A percentile compares a stretch with the other conserved stretches of the same genome.
Evolutionary conservation across 2,113 vertebrate species (phyloP).

Genomic region (Corythornis madagascariensis): DNA sequence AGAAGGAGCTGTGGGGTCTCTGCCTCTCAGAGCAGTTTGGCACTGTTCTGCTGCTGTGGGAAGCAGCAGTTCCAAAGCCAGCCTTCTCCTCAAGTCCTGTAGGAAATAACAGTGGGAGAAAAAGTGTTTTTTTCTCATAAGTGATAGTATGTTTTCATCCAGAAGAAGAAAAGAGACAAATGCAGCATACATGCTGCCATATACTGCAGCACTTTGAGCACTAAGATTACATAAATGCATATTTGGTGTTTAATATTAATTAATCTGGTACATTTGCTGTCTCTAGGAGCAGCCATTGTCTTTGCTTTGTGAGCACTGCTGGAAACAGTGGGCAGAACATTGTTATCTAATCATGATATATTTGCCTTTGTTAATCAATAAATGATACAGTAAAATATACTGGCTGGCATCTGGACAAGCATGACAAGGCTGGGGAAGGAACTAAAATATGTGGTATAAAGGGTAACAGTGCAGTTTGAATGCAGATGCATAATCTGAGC

Average conservation of each 20-base stretch:
- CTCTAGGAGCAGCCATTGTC: not conserved
- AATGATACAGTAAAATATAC: not conserved
- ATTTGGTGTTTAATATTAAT: not conserved
- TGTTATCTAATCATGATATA: not conserved
- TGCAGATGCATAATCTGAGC: not conserved
- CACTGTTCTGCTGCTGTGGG: not conserved
- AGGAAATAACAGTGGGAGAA: not conserved
- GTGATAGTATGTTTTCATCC: not conserved
- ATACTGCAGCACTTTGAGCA: not conserved
- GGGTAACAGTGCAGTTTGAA: not conserved
- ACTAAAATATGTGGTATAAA: not conserved
- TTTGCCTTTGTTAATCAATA: not conserved
- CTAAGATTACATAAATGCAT: not conserved
- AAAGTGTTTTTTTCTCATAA: not conserved
- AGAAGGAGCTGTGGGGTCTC: not conserved
- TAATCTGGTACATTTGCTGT: not conserved
- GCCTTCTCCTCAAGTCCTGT: not conserved
- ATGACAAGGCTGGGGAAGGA: not conserved
- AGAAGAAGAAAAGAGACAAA: not conserved
- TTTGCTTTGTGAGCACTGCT: not conserved
- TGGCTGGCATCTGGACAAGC: not conserved
- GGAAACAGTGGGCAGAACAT: not conserved
- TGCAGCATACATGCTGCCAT: not conserved
- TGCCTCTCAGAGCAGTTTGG: not conserved
- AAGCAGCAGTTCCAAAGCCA: not conserved